Evolutionary conservation across 2,797 vertebrate genomes (phyloP).

Genomic region (Geotrypetes seraphini): DNA sequence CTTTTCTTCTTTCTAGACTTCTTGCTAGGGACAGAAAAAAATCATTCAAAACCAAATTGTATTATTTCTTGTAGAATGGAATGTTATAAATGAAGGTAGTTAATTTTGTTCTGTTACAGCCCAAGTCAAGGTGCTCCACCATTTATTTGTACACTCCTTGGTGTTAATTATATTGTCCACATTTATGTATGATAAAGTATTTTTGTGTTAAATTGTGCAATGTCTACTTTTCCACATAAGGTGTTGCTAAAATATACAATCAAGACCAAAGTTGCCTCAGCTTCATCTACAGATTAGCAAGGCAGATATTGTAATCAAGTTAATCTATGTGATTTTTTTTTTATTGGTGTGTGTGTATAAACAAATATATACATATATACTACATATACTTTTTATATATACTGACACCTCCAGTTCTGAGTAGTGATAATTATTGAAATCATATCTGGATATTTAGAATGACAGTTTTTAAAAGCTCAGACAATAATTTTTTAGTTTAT

Average conservation of each 20-base stretch:
- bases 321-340: constrained; percentile 8
- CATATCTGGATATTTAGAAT: too few species aligned
- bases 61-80: constrained; percentile 2
- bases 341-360: constrained; percentile 2
- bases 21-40: constrained; percentile 8
- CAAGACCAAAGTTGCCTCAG: constrained; percentile 43
- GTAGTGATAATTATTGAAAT: too few species aligned
- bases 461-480: too few species aligned
- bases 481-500: too few species aligned
- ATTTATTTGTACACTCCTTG: too few species aligned
- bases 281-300: constrained; percentile 20
- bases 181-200: too few species aligned
- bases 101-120: too few species aligned
- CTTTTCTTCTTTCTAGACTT: constrained; percentile 25
- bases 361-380: constrained; percentile 2
- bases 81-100: background rate
- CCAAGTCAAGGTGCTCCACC: too few species aligned
- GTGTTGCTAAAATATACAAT: background rate
- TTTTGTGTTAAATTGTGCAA: constrained; percentile 8
- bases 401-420: too few species aligned
- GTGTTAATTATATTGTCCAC: too few species aligned
- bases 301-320: constrained; percentile 14
- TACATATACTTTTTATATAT: background rate
- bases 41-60: constrained; percentile 2
- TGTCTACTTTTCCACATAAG: constrained; percentile 7